A percentile compares a stretch with the other conserved stretches of the same genome.
Evolutionary conservation across 2,888 invertebrate genomes (phyloP).

Genomic region (Xylophagus ater): DNA sequence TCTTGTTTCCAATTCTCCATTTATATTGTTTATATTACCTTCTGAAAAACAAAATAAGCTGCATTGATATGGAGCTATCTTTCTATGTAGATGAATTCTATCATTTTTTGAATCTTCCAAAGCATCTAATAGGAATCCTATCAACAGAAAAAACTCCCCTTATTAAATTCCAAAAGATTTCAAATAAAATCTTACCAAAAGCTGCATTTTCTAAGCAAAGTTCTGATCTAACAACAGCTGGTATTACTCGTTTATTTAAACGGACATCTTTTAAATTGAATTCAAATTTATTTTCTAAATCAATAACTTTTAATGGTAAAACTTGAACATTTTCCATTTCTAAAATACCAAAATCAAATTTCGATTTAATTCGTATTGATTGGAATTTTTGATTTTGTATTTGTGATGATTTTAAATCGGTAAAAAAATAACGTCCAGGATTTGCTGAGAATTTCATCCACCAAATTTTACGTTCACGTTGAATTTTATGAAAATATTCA

Average conservation of each 20-base stretch:
- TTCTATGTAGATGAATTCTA: constrained; percentile 44
- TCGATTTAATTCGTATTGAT: constrained; percentile 51
- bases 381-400: constrained; percentile 36
- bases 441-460: constrained; percentile 71
- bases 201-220: constrained; percentile 28
- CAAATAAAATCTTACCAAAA: constrained; percentile 23
- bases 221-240: constrained; percentile 29
- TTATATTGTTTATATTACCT: constrained; percentile 27
- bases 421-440: constrained; percentile 57
- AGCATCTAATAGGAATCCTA: constrained; percentile 41
- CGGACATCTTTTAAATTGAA: constrained; percentile 22
- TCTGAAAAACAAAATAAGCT: constrained; percentile 46
- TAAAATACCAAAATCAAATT: constrained; percentile 51
- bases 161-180: neutral
- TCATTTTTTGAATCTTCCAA: constrained; percentile 41
- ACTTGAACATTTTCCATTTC: constrained; percentile 51
- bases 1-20: neutral
- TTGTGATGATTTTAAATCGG: constrained; percentile 43
- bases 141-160: constrained; percentile 18
- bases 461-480: constrained; percentile 69
- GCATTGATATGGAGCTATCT: constrained; percentile 66
- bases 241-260: constrained; percentile 18
- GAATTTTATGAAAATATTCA: constrained; percentile 62
- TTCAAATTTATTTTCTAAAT: constrained; percentile 16
- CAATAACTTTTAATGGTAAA: constrained; percentile 24